Percentiles rank a stretch among this genome's conserved stretches.
Conservation (phyloP, 2,888 invertebrate genomes). For the Bimastos eiseni region DNA sequence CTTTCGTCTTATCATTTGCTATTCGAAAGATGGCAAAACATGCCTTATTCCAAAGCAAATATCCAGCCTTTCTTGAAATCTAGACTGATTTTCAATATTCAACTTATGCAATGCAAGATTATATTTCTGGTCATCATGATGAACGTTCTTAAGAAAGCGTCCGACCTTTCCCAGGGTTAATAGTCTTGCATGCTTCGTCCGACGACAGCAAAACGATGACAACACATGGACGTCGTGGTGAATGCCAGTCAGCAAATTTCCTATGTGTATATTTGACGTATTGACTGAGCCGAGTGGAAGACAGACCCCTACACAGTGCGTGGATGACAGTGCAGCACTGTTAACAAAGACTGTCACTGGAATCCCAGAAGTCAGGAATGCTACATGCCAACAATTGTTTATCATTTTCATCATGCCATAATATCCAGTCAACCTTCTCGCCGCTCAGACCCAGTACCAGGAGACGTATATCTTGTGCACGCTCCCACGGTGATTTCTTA, state of each 20-base stretch:
- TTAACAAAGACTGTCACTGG: not conserved
- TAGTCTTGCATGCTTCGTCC: not conserved
- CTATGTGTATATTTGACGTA: slow-evolving; percentile 1
- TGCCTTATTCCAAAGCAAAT: not conserved
- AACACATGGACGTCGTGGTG: not conserved
- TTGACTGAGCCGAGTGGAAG: not conserved
- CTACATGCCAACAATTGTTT: not conserved
- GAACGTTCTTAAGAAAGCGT: not conserved
- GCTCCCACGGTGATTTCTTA: not conserved
- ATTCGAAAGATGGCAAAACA: not conserved
- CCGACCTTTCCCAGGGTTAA: not conserved
- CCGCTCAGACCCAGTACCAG: not conserved
- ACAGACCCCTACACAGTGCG: not conserved
- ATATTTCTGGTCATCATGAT: not conserved
- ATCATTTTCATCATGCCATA: slow-evolving; percentile 17
- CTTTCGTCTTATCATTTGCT: not conserved
- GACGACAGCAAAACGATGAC: not conserved
- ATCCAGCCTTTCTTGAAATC: not conserved
- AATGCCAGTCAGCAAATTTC: not conserved
- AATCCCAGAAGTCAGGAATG: not conserved
- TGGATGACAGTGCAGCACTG: not conserved
- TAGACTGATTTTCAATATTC: not conserved
- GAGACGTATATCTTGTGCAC: not conserved
- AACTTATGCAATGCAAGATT: not conserved
- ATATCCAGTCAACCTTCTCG: not conserved